Base-by-base conservation (phyloP, 37 sponge, comb jelly and placozoan species). In the Haliclona indistincta region DNA sequence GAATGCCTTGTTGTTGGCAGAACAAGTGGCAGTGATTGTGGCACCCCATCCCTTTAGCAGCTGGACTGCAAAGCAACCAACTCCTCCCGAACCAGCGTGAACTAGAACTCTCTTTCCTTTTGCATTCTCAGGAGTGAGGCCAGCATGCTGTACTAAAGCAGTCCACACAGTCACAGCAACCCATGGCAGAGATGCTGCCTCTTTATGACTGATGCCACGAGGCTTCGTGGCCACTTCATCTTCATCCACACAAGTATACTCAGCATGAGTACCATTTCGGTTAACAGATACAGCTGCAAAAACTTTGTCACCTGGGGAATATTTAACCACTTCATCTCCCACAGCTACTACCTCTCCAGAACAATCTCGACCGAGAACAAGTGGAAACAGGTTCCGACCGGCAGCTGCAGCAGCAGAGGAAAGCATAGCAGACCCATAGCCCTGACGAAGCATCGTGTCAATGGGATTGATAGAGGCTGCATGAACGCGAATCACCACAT, bases 31-130 rank as follows among this genome's bases (percentile, higher is more conserved):
- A 3, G 88, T 75, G 15, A 92, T 84, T 22, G 70, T 35, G 30
- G 87, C 93, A 34, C 88, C 93, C 93, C 93, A 92, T 5, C 88
- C 83, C 81, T 92, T 92, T 67, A 92, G 68, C n/a, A 92, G 55
- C 70, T 92, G 93, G 37, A 92, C 67, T 0, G 93, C 88, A 79
- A 92, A 92, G 4, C 72, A 75, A 3, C 93, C 93, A 36, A 87
- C 83, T 0, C 93, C 93, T 33, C 93, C 93, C 7, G 88, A 77
- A 7, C 93, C 93, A 36, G 55, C 84, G 42, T 84, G 86, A 34
- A 92, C 84, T 4, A 92, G 74, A 0, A 92, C 77, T 38, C 66
- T 78, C 68, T 92, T 92, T 3, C 88, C 88, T 13, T 62, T 28
- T 25, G 81, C 56, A 39, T 80, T 87, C 43, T 55, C 23, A 0